These are phyloP conservation scores for Phengaris alcon DNA, from an alignment of 2,888 invertebrate species.

Conservation along the genomic window DNA sequence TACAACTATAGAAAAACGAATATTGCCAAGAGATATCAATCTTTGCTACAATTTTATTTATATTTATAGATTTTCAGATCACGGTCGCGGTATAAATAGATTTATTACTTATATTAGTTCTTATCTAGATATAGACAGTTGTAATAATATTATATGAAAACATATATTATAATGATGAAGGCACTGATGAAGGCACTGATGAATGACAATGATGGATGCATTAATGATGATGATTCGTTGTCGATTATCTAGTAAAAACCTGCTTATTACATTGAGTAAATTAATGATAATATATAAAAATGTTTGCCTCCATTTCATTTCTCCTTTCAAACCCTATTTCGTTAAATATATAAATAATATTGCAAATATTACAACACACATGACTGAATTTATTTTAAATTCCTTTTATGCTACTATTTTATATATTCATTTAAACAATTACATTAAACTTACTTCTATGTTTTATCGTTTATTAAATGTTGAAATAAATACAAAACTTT, in stretches of 20 bases:
- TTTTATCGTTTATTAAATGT: neutral
- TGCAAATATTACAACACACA: neutral
- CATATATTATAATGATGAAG: neutral
- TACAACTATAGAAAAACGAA: too few species aligned
- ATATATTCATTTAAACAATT: neutral
- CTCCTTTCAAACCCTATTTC: neutral
- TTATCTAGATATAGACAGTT: neutral
- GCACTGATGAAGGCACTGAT: neutral
- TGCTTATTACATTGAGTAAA: neutral
- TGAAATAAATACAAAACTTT: neutral
- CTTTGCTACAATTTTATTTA: too few species aligned
- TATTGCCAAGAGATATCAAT: too few species aligned
- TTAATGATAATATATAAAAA: neutral
- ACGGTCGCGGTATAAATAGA: too few species aligned
- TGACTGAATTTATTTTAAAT: neutral
- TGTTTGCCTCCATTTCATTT: neutral
- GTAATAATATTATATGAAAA: neutral
- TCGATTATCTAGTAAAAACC: conserved; percentile 8
- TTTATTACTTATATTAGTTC: too few species aligned
- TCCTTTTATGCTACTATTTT: neutral
- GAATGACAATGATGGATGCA: neutral
- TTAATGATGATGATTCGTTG: neutral
- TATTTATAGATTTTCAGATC: too few species aligned
- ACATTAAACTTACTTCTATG: neutral
- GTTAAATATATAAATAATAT: neutral